Percentiles rank a stretch among this genome's conserved stretches.
Evolutionary conservation across 2,113 vertebrate genomes (phyloP).

Genomic region (Meleagris gallopavo): DNA sequence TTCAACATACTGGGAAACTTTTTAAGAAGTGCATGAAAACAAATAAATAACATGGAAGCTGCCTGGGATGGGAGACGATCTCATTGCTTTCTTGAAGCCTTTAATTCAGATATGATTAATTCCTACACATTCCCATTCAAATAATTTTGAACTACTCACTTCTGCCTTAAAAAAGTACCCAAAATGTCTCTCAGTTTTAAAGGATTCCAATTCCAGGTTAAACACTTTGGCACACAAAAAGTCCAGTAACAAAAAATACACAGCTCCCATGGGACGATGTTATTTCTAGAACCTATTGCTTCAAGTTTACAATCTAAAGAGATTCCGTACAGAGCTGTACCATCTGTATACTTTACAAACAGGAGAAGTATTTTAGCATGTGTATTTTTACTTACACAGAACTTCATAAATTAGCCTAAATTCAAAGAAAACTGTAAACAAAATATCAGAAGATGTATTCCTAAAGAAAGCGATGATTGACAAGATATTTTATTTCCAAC

Average conservation of each 20-base stretch:
- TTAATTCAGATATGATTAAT: neutral
- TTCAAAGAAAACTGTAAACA: neutral
- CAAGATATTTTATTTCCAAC: neutral
- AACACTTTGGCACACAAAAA: neutral
- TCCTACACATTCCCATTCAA: neutral
- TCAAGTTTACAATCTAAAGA: neutral
- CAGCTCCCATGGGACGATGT: neutral
- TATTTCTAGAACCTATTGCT: neutral
- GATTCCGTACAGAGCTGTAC: neutral
- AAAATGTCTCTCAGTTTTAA: neutral
- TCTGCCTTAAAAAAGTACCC: neutral
- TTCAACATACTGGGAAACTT: neutral
- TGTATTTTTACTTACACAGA: neutral
- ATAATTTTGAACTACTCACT: neutral
- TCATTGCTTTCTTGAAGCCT: neutral
- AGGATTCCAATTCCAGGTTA: neutral
- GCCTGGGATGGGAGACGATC: neutral
- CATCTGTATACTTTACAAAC: neutral
- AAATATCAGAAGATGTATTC: neutral
- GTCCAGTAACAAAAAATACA: neutral
- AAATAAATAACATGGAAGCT: neutral
- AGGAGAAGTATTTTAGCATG: neutral
- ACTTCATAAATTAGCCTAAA: neutral
- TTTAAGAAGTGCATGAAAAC: neutral
- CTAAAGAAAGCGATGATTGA: neutral